phyloP scores from a whole-genome alignment of 64 coral and sea anemone genomes.

The Porites lutea region DNA sequence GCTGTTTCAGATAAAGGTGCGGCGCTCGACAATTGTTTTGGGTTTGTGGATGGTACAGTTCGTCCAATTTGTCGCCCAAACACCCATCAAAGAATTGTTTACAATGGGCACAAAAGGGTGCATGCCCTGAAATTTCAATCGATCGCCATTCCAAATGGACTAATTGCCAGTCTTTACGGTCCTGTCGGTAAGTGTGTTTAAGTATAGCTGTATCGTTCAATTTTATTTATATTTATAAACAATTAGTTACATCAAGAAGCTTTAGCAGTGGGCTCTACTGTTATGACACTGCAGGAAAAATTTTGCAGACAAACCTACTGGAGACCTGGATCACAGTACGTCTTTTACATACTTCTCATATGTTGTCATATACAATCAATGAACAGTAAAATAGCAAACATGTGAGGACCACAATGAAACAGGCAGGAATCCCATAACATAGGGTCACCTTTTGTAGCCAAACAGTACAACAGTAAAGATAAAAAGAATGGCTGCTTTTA shows the following conservation, averaged over 20 bases:
- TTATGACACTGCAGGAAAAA: conserved; percentile 43
- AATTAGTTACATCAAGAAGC: conserved; percentile 30
- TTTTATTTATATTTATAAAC: conserved; percentile 39
- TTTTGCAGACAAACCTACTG: conserved; percentile 29
- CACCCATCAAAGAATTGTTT: conserved; percentile 32
- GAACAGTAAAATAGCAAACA: conserved; percentile 45
- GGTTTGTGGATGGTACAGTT: background rate
- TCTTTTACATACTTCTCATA: conserved; percentile 40
- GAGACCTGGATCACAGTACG: conserved; percentile 28
- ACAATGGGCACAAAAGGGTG: background rate
- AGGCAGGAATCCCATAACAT: conserved; percentile 51
- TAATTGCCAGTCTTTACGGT: background rate
- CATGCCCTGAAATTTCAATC: conserved; percentile 24
- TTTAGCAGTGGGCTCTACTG: conserved; percentile 16
- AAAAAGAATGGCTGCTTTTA: conserved; percentile 20
- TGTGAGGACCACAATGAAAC: conserved; percentile 48
- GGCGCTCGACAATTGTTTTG: background rate
- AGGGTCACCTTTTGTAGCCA: conserved; percentile 43
- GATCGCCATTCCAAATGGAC: conserved; percentile 1
- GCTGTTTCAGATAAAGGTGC: conserved; percentile 8
- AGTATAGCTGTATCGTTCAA: background rate
- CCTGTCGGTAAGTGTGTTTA: conserved; percentile 27
- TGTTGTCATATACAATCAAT: conserved; percentile 45
- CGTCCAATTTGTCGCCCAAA: conserved; percentile 31
- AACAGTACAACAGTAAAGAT: conserved; percentile 28